Percentiles rank a stretch among this genome's conserved stretches.
Evolutionary conservation across 2,888 invertebrate species (phyloP).

Genomic region (Ophraella communa): DNA sequence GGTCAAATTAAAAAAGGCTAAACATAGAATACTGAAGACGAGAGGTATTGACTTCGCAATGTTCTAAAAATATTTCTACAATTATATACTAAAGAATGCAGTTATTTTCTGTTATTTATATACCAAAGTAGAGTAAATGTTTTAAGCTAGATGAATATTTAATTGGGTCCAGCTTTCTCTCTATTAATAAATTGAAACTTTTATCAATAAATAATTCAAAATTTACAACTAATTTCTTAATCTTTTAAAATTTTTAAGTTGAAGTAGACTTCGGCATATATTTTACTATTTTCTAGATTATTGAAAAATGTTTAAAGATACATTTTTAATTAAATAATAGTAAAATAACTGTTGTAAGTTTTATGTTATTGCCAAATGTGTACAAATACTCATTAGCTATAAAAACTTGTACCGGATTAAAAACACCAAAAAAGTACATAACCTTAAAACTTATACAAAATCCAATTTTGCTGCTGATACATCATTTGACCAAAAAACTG

Average conservation of each 20-base stretch:
- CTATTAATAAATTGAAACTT: not conserved
- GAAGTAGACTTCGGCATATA: not conserved
- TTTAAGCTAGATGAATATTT: not conserved
- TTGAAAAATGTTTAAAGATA: not conserved
- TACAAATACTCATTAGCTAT: not conserved
- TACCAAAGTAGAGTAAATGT: not conserved
- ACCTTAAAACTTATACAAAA: constrained; percentile 47
- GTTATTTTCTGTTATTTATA: not conserved
- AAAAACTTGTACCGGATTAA: constrained; percentile 52
- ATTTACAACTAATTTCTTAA: not conserved
- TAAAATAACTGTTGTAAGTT: not conserved
- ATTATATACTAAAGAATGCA: not conserved
- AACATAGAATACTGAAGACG: not conserved
- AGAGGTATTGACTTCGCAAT: not conserved
- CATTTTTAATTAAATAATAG: not conserved
- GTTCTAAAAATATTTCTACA: not conserved
- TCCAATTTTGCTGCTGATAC: constrained; percentile 10
- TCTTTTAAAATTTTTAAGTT: not conserved
- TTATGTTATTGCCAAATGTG: not conserved
- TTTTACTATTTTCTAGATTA: not conserved
- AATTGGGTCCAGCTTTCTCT: not conserved
- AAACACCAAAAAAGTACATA: constrained; percentile 55
- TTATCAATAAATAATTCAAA: not conserved
- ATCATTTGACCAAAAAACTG: constrained; percentile 21
- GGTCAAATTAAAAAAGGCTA: not conserved